Evolutionary conservation across 2,797 vertebrate genomes (phyloP), one percentile per base, ranked within the genome.

Genomic region (Babyrousa celebensis): DNA sequence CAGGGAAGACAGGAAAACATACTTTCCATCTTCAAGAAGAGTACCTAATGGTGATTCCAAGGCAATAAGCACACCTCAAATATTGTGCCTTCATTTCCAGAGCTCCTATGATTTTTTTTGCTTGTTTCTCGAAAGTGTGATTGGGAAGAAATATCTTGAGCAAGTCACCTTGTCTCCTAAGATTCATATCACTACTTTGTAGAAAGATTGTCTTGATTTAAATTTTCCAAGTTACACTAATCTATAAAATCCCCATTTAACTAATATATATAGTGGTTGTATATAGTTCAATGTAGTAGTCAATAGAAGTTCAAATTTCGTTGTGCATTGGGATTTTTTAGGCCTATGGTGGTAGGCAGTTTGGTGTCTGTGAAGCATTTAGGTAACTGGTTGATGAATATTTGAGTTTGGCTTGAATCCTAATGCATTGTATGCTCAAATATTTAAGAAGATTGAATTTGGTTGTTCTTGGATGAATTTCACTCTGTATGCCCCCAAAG

Each of bases 381-480:
- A 75, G 40, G 40, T 90, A 71, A 80, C 43, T 63, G 27, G 32
- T 25, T 89, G 60, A 75, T 60, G 48, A 65, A 72, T n/a, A 93
- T 71, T 85, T 84, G 23, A 62, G 11, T 68, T 84, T 95, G 65
- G 27, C 25, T 29, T 40, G 56, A 72, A 80, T 87, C 32, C 71
- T 87, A 80, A 75, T 80, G 36, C 1, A 89, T 43, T 70, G 40
- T 75, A 32, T 94, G 90, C 60, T 91, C 54, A 65, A 60, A 90
- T 52, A 65, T 65, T 96, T 89, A 82, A 71, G 17, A 94, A 52
- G 62, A 85, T n/a, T 96, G 43, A 65, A 79, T 85, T 92, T 75
- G 62, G 27, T 86, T 90, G 16, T 62, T 92, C 32, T 91, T 68
- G 27, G 56, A 72, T 68, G 20, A 92, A 85, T 91, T 90, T 91